Conservation (phyloP, 2,113 vertebrate genomes). For the Andinoacara biseriatus region DNA sequence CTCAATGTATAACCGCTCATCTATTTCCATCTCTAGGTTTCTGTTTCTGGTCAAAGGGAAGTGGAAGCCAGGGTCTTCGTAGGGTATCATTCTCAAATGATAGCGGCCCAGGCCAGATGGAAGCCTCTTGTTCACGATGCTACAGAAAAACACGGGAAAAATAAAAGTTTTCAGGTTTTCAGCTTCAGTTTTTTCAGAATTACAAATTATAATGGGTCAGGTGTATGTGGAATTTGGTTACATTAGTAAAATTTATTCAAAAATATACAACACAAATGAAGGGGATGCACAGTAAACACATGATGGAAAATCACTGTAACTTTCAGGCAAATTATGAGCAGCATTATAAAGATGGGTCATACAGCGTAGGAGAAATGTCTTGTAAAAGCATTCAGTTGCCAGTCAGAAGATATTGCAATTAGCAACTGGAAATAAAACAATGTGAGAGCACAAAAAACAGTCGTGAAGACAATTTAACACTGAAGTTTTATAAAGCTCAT, state of each 20-base stretch:
- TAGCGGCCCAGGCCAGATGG: conserved; percentile 61
- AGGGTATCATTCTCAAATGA: conserved; percentile 65
- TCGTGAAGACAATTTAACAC: no score
- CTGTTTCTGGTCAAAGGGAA: conserved; percentile 30
- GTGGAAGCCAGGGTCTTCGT: conserved; percentile 59
- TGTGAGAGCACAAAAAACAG: no score
- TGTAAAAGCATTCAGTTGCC: no score
- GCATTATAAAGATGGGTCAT: no score
- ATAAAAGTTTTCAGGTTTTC: background rate
- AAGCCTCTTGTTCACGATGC: conserved; percentile 54
- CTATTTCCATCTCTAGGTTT: conserved; percentile 42
- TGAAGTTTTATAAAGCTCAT: no score
- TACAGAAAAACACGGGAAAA: conserved; percentile 7
- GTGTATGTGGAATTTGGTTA: background rate
- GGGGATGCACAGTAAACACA: no score
- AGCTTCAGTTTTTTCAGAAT: no score
- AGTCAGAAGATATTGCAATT: no score
- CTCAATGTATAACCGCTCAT: conserved; percentile 66
- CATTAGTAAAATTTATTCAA: background rate
- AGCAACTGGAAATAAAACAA: no score
- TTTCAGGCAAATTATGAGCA: no score
- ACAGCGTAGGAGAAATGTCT: no score
- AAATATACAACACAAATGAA: background rate
- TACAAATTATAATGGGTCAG: background rate
- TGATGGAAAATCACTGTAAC: no score